phyloP scores from a whole-genome alignment of 2,113 vertebrate genomes.

The Nematolebias whitei region DNA sequence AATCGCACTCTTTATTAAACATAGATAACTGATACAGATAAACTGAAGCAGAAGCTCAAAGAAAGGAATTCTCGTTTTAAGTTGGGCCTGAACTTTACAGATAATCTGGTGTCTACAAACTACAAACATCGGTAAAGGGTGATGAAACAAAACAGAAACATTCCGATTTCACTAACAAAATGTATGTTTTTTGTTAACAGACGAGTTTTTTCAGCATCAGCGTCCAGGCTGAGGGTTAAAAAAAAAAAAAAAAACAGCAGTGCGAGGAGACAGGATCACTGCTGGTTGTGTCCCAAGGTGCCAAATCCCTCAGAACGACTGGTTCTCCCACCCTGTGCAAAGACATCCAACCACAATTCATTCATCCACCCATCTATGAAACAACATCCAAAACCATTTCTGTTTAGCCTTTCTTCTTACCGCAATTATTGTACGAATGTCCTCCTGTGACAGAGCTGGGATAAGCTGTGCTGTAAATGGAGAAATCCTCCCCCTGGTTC shows the following conservation, averaged over 20 bases:
- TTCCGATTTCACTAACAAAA: constrained; percentile 34
- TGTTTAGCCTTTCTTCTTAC: constrained; percentile 38
- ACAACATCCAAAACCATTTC: neutral
- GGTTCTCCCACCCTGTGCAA: constrained; percentile 63
- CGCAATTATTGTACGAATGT: constrained; percentile 65
- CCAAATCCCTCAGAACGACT: constrained; percentile 57
- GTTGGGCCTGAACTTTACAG: neutral
- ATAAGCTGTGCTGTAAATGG: constrained; percentile 75
- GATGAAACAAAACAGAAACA: constrained; percentile 3
- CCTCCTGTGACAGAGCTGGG: constrained; percentile 69
- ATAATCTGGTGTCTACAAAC: neutral
- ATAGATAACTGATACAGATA: no score
- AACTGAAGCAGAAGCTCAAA: constrained; percentile 28
- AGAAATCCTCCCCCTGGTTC: constrained; percentile 44
- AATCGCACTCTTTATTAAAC: constrained; percentile 22
- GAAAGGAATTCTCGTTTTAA: constrained; percentile 5
- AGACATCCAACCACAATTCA: neutral
- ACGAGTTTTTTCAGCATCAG: constrained; percentile 11
- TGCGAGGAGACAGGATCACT: constrained; percentile 25
- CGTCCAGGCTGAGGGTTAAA: neutral
- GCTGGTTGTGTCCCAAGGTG: constrained; percentile 51
- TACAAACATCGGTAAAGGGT: neutral
- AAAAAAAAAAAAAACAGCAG: neutral
- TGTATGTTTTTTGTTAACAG: constrained; percentile 9
- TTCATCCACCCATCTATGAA: neutral